These are phyloP conservation scores for Sebastes vulpes DNA, from an alignment of 2,797 vertebrate genomes.

Conservation along the genomic window DNA sequence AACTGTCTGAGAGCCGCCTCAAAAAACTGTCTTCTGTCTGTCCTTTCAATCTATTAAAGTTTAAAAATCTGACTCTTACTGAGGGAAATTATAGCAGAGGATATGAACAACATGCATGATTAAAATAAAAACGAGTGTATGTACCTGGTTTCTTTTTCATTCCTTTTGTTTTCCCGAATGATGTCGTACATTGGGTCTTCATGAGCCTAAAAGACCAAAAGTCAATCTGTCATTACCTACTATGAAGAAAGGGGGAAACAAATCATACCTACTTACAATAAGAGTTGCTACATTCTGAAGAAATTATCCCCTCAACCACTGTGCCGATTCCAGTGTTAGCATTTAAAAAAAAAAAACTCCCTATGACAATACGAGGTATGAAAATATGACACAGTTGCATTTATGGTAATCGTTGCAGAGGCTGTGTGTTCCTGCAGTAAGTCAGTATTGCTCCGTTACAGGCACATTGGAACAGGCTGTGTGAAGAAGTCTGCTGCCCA, in stretches of 20 bases:
- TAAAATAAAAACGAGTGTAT: background rate
- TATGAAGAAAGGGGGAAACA: background rate
- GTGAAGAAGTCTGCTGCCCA: slow-evolving; percentile 39
- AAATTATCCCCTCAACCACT: background rate
- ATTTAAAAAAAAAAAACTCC: slow-evolving; percentile 19
- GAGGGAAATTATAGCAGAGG: background rate
- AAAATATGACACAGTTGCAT: slow-evolving; percentile 65
- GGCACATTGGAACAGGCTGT: background rate
- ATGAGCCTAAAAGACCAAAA: slow-evolving; percentile 87
- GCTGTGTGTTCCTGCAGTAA: slow-evolving; percentile 28
- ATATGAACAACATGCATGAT: background rate
- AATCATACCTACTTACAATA: background rate
- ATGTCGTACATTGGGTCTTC: slow-evolving; percentile 99
- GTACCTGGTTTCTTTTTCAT: slow-evolving; percentile 95
- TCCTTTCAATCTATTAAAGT: background rate
- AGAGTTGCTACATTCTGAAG: background rate
- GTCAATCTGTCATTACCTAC: background rate
- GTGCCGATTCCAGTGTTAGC: slow-evolving; percentile 26
- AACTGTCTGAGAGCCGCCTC: background rate
- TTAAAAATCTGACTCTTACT: background rate
- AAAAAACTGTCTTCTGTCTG: background rate
- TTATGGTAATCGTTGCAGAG: slow-evolving; percentile 77
- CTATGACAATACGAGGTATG: slow-evolving; percentile 32
- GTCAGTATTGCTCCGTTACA: slow-evolving; percentile 20
- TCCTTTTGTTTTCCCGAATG: slow-evolving; percentile 94